phyloP scores from a whole-genome alignment of 2,888 invertebrate species.

The Osmoderma eremita region DNA sequence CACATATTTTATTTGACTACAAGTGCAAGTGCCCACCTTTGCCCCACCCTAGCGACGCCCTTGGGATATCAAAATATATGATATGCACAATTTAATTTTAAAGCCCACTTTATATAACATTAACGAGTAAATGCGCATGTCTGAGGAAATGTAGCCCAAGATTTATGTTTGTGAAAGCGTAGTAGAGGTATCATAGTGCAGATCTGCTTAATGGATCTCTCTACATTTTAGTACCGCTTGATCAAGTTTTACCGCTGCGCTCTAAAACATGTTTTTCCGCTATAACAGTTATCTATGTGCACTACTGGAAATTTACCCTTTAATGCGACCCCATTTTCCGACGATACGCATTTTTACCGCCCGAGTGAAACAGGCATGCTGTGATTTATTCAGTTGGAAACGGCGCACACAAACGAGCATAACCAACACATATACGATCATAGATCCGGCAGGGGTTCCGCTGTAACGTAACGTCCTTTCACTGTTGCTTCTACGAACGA shows the following conservation, averaged over 20 bases:
- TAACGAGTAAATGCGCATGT: too few relatives aligned
- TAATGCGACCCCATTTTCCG: constrained; percentile 32
- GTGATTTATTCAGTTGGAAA: constrained; percentile 33
- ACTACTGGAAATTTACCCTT: constrained; percentile 33
- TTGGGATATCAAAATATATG: too few relatives aligned
- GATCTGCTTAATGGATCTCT: constrained; percentile 13
- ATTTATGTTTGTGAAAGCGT: too few relatives aligned
- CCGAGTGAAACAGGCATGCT: constrained; percentile 23
- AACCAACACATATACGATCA: not conserved
- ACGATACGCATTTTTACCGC: constrained; percentile 29
- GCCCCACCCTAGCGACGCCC: too few relatives aligned
- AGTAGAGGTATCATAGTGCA: not conserved
- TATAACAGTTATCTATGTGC: constrained; percentile 30
- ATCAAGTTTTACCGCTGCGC: constrained; percentile 24
- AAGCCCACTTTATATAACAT: too few relatives aligned
- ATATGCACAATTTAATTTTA: too few relatives aligned
- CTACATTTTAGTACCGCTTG: constrained; percentile 20
- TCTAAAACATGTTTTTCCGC: constrained; percentile 28
- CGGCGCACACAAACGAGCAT: constrained; percentile 3
- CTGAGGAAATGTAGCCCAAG: too few relatives aligned
- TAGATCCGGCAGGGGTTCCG: not conserved
- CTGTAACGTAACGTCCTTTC: constrained; percentile 1
- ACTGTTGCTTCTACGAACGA: constrained; percentile 4
- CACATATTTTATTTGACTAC: too few relatives aligned
- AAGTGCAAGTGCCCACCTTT: too few relatives aligned